A percentile compares a stretch with the other conserved stretches of the same genome.
Evolutionary conservation across 2,888 invertebrate species (phyloP).

Genomic region (Hyalella azteca): DNA sequence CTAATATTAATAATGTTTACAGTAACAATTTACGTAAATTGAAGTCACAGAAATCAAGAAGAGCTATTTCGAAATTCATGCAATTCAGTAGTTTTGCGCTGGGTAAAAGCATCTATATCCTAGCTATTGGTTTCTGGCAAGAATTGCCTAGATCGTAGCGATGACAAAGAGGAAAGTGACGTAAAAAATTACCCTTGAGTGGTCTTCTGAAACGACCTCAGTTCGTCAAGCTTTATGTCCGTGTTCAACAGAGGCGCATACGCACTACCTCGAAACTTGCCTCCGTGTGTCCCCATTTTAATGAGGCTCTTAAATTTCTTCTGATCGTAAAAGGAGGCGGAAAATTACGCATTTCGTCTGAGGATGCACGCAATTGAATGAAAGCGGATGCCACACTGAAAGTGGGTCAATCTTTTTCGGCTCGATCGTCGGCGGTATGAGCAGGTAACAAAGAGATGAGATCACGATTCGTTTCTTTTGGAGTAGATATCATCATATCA

Average conservation of each 20-base stretch:
- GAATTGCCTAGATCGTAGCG: not conserved
- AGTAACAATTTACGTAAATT: too few species aligned
- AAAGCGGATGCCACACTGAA: slow-evolving; percentile 4
- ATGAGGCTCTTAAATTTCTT: slow-evolving; percentile 36
- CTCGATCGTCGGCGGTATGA: not conserved
- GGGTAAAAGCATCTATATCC: too few species aligned
- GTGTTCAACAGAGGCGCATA: not conserved
- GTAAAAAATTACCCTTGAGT: slow-evolving; percentile 22
- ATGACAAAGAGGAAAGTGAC: not conserved
- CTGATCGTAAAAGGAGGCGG: slow-evolving; percentile 29
- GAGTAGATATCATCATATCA: too few species aligned
- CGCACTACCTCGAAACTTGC: slow-evolving; percentile 16
- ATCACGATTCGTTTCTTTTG: too few species aligned
- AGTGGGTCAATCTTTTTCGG: slow-evolving; percentile 10
- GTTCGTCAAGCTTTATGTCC: slow-evolving; percentile 27
- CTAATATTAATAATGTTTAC: too few species aligned
- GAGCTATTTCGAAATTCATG: too few species aligned
- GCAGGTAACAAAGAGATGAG: not conserved
- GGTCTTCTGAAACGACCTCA: not conserved
- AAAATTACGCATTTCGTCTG: slow-evolving; percentile 32
- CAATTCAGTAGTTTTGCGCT: too few species aligned
- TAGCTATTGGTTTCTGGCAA: not conserved
- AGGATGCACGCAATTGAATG: slow-evolving; percentile 28
- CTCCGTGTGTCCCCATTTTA: slow-evolving; percentile 14
- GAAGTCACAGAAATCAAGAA: too few species aligned